These are phyloP conservation scores for Malurus splendens DNA, from an alignment of 2,797 vertebrate genomes.

Conservation along the genomic window DNA sequence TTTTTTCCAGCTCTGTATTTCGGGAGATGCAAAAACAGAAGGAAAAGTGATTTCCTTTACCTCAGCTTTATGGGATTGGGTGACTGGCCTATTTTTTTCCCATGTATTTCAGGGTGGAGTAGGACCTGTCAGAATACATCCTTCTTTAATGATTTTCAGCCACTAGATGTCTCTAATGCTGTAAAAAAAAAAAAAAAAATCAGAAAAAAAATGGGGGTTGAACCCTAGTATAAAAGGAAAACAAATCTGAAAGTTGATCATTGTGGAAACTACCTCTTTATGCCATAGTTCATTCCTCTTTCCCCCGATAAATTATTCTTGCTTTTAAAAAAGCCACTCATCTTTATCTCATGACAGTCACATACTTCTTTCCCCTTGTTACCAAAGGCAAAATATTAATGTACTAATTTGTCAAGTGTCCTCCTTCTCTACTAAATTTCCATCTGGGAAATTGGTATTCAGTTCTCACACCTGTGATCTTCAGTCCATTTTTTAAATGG, in stretches of 20 bases:
- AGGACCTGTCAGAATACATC: neutral
- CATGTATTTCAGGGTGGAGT: neutral
- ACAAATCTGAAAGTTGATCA: neutral
- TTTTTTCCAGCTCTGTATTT: neutral
- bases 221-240: neutral
- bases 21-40: neutral
- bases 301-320: neutral
- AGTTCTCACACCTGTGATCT: neutral
- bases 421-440: neutral
- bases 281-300: neutral
- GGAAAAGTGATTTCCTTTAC: neutral
- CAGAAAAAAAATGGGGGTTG: neutral
- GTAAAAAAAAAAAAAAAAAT: neutral
- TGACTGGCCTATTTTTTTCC: neutral
- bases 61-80: neutral
- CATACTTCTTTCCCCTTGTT: neutral
- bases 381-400: neutral
- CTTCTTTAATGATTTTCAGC: neutral
- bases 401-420: neutral
- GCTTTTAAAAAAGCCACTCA: neutral
- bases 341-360: neutral
- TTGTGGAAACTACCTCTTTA: neutral
- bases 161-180: conserved; percentile 40
- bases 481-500: neutral
- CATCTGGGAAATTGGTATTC: neutral